These are phyloP conservation scores for Microcebus murinus DNA, from an alignment of 2,113 vertebrate species.

Conservation along the genomic window DNA sequence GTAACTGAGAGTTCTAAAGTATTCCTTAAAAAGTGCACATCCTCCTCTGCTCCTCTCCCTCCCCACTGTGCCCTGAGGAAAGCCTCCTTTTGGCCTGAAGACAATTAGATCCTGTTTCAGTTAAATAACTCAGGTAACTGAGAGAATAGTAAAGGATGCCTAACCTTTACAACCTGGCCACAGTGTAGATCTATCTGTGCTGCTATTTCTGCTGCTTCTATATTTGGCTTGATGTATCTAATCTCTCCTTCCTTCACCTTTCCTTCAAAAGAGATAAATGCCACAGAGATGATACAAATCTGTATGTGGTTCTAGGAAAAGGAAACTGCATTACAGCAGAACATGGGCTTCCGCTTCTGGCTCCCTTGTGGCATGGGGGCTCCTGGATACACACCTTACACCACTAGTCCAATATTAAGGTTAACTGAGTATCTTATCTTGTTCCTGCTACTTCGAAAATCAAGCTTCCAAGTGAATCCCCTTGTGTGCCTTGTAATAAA, in stretches of 20 bases:
- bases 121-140: too few relatives aligned
- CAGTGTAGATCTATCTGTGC: accelerated
- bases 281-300: background rate
- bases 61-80: background rate
- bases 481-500: background rate
- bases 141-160: background rate
- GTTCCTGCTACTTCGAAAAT: background rate
- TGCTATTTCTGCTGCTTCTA: background rate
- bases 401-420: background rate
- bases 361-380: accelerated
- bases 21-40: background rate
- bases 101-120: background rate
- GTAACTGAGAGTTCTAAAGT: background rate
- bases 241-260: background rate
- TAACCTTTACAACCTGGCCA: background rate
- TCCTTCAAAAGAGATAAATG: background rate
- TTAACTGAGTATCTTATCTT: background rate
- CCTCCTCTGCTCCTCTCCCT: background rate
- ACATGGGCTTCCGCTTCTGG: background rate
- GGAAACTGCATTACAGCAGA: background rate
- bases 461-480: background rate
- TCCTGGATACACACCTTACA: background rate
- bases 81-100: background rate
- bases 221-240: background rate
- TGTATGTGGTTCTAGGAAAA: background rate